A percentile compares a stretch with the other conserved stretches of the same genome.
Evolutionary conservation across 1,140 invertebrate species (phyloP).

Genomic region (Harpegnathos saltator): DNA sequence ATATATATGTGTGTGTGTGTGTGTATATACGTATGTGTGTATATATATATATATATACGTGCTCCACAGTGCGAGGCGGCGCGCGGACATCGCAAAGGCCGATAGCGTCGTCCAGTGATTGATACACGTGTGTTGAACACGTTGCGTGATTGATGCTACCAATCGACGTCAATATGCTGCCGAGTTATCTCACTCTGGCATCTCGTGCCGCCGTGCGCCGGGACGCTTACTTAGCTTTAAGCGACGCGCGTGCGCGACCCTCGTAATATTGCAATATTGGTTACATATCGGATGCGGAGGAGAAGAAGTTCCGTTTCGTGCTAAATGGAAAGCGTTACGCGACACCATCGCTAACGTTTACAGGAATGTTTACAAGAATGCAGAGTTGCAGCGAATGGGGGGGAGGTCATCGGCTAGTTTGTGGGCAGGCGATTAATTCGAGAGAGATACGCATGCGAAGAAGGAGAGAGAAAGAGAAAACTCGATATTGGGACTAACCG

Average conservation of each 20-base stretch:
- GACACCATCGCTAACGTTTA: not conserved
- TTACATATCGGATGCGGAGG: conserved; percentile 34
- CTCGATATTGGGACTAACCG: too few species aligned
- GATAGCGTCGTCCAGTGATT: conserved; percentile 80
- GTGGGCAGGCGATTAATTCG: too few species aligned
- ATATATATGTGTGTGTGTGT: too few species aligned
- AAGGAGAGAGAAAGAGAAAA: too few species aligned
- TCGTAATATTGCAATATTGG: conserved; percentile 43
- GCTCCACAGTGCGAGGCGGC: not conserved
- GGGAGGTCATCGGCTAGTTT: too few species aligned
- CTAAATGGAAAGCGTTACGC: conserved; percentile 16
- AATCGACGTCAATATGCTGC: conserved; percentile 83
- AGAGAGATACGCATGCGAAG: too few species aligned
- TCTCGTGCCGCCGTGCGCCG: conserved; percentile 72
- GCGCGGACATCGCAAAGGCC: conserved; percentile 52
- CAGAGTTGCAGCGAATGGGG: too few species aligned
- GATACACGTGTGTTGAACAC: conserved; percentile 82
- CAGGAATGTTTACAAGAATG: not conserved
- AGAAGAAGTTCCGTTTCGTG: not conserved
- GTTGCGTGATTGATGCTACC: conserved; percentile 83
- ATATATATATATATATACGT: too few species aligned
- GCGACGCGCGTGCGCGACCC: not conserved
- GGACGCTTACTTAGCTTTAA: conserved; percentile 68
- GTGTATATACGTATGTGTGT: too few species aligned
- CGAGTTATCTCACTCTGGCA: conserved; percentile 79